Conservation (phyloP, 2,888 invertebrate species). For the Diarsia mendica region DNA sequence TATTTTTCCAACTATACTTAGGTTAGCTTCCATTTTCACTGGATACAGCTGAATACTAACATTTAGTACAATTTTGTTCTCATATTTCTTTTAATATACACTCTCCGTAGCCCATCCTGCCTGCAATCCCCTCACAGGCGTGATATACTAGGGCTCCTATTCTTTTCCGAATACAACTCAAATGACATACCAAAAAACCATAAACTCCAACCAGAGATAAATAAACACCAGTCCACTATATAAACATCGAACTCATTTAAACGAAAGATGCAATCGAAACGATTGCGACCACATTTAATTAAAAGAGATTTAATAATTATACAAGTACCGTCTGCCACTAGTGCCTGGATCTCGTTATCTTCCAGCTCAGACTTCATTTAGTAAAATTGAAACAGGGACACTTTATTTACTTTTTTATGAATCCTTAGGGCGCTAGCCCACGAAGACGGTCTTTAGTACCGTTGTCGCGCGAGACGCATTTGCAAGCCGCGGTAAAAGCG, state of each 20-base stretch:
- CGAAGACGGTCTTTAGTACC: background rate
- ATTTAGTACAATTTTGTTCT: no score
- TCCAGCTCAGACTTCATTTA: slow-evolving; percentile 61
- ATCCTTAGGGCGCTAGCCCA: slow-evolving; percentile 23
- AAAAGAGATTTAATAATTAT: slow-evolving; percentile 65
- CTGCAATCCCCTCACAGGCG: no score
- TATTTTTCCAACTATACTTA: background rate
- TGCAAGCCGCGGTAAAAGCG: background rate
- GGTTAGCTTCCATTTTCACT: background rate
- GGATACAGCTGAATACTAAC: background rate
- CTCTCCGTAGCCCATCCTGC: no score
- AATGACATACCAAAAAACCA: background rate
- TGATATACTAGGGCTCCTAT: background rate
- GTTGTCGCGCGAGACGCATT: background rate
- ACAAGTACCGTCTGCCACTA: slow-evolving; percentile 54
- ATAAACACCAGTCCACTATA: slow-evolving; percentile 11
- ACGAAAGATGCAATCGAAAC: slow-evolving; percentile 55
- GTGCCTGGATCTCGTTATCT: slow-evolving; percentile 59
- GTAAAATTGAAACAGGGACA: slow-evolving; percentile 57
- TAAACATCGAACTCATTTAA: slow-evolving; percentile 29
- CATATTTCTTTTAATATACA: no score
- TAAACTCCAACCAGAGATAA: background rate
- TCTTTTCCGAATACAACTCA: background rate
- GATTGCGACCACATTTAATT: slow-evolving; percentile 59
- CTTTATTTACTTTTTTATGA: slow-evolving; percentile 61